Percentiles rank a stretch among this genome's conserved stretches.
phyloP scores from a whole-genome alignment of 2,797 vertebrate genomes.

The Fundulus diaphanus region DNA sequence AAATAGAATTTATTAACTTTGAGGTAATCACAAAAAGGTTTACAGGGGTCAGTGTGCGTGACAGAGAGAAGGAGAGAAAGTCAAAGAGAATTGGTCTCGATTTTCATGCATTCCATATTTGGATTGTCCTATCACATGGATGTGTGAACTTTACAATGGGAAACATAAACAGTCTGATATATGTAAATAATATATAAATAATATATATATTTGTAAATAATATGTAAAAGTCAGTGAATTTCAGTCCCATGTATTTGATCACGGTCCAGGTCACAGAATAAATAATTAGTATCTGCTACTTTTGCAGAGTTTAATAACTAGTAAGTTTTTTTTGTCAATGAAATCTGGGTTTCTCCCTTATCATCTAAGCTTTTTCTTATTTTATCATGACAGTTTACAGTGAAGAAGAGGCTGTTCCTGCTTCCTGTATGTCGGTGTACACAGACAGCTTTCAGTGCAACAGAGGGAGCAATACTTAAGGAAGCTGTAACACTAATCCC shows the following conservation, averaged over 20 bases:
- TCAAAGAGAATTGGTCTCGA: background rate
- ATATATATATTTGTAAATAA: too few species aligned
- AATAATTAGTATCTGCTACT: background rate
- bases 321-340: background rate
- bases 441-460: background rate
- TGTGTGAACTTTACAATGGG: background rate
- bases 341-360: background rate
- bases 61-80: background rate
- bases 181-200: too few species aligned
- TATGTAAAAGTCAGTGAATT: too few species aligned
- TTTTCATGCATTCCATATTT: background rate
- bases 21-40: constrained; percentile 3
- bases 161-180: background rate
- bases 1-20: constrained; percentile 31
- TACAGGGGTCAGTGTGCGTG: background rate
- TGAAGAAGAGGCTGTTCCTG: too few species aligned
- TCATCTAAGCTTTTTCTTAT: background rate
- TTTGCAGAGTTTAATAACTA: background rate
- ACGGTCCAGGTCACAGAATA: background rate
- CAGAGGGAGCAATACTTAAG: background rate
- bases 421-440: background rate
- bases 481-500: background rate
- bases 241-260: background rate
- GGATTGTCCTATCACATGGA: background rate
- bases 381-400: background rate